phyloP scores from a whole-genome alignment of 2,113 vertebrate genomes.

The Cricetomys ansorgei region DNA sequence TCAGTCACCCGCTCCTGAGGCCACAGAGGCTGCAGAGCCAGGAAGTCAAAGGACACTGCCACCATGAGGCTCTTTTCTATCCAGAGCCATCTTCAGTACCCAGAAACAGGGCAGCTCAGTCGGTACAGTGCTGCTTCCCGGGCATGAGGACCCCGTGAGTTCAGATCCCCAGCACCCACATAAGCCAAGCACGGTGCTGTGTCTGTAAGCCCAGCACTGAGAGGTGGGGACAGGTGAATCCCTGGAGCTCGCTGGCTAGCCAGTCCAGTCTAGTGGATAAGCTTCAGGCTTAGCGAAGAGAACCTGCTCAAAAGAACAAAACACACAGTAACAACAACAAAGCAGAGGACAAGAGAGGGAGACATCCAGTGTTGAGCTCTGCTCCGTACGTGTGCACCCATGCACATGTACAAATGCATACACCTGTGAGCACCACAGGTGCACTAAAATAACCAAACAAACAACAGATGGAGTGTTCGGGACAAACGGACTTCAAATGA shows the following conservation, averaged over 20 bases:
- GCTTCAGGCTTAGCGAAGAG: neutral
- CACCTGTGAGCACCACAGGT: neutral
- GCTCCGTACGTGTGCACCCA: neutral
- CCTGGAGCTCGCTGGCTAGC: neutral
- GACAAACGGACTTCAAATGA: neutral
- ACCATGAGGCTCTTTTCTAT: accelerated
- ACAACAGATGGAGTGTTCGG: neutral
- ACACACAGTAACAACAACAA: neutral
- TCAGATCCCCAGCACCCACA: no score
- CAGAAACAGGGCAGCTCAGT: neutral
- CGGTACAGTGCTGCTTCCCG: no score
- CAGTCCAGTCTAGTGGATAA: neutral
- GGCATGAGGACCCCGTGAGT: neutral
- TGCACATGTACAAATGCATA: neutral
- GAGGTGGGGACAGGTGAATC: neutral
- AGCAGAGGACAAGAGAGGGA: neutral
- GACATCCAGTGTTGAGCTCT: neutral
- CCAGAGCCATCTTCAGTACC: neutral
- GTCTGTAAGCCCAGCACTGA: neutral
- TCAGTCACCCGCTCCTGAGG: neutral
- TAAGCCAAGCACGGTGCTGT: no score
- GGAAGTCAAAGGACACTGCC: neutral
- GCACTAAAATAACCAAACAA: neutral
- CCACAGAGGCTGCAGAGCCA: neutral
- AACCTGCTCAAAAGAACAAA: neutral